These are phyloP conservation scores for Paraescarpia echinospica DNA, from an alignment of 1,140 invertebrate genomes.

Conservation along the genomic window DNA sequence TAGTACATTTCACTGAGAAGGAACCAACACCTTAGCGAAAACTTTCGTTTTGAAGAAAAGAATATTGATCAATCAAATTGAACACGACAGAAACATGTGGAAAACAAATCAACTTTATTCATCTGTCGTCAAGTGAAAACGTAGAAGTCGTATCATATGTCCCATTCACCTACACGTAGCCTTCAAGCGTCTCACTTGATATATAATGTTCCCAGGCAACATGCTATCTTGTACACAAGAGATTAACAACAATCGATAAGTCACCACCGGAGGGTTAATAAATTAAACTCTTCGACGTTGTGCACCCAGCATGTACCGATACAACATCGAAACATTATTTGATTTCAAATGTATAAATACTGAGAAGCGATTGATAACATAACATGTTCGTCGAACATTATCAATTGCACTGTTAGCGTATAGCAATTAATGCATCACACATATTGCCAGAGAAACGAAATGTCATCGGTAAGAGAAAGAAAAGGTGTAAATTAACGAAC, in stretches of 20 bases:
- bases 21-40: too few species aligned
- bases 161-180: background rate
- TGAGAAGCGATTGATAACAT: background rate
- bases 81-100: background rate
- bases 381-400: background rate
- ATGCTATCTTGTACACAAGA: background rate
- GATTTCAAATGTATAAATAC: background rate
- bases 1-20: too few species aligned
- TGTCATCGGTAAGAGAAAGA: background rate
- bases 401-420: background rate
- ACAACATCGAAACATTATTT: background rate
- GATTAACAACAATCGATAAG: background rate
- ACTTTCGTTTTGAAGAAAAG: too few species aligned
- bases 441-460: background rate
- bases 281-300: background rate
- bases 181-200: background rate
- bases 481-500: background rate
- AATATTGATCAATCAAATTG: too few species aligned
- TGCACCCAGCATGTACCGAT: background rate
- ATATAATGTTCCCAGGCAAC: background rate
- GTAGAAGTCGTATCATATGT: background rate
- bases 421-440: background rate
- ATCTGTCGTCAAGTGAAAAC: background rate
- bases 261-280: background rate
- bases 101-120: slow-evolving; percentile 6